Conservation (phyloP, 1,140 invertebrate genomes). For the Drosophila malerkotliana region DNA sequence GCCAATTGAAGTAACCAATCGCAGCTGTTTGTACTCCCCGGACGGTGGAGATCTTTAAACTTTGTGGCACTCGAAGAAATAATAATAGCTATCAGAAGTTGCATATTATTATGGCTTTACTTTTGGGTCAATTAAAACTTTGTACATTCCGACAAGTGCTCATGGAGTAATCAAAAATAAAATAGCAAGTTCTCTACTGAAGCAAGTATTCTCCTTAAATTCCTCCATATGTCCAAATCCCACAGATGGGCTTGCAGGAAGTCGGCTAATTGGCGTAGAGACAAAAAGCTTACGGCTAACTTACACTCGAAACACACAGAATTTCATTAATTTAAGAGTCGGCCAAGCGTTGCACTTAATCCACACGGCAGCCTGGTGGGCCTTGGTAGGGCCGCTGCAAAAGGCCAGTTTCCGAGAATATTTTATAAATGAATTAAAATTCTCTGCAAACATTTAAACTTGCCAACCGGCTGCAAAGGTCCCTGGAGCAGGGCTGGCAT, state of each 20-base stretch:
- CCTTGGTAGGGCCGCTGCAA: background rate
- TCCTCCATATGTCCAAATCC: background rate
- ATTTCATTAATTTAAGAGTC: conserved; percentile 47
- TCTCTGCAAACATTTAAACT: conserved; percentile 46
- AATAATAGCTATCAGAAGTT: background rate
- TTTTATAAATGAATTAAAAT: conserved; percentile 61
- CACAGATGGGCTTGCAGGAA: conserved; percentile 9
- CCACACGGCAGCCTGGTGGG: conserved; percentile 9
- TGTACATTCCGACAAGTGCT: background rate
- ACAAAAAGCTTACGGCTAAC: conserved; percentile 43
- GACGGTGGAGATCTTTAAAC: background rate
- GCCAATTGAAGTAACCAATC: conserved; percentile 31
- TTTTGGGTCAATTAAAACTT: background rate
- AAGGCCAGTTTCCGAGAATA: conserved; percentile 12
- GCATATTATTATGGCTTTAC: background rate
- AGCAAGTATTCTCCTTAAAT: background rate
- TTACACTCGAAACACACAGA: conserved; percentile 40
- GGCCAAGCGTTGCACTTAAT: conserved; percentile 39
- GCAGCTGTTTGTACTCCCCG: background rate
- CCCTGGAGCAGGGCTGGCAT: background rate
- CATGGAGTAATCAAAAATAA: background rate
- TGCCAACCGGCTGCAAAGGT: conserved; percentile 22
- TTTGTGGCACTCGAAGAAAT: background rate
- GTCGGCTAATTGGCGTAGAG: conserved; percentile 39
- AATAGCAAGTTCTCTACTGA: background rate